These are phyloP conservation scores for Hydropsyche betteni DNA, from an alignment of 2,888 invertebrate genomes.

Conservation along the genomic window DNA sequence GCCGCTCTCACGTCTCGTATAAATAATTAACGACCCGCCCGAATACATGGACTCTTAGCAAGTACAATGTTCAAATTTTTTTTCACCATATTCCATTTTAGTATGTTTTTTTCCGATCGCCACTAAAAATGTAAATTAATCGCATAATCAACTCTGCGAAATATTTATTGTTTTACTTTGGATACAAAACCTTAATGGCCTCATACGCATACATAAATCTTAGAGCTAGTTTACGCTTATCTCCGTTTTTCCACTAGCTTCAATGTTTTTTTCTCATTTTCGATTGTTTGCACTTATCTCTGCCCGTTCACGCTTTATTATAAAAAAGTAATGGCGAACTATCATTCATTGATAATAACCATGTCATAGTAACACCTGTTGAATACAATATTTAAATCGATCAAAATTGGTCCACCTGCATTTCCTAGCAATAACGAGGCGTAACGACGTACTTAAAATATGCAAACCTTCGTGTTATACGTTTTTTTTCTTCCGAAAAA, in stretches of 20 bases:
- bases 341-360: neutral
- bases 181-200: neutral
- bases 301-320: neutral
- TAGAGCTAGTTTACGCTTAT: conserved; percentile 7
- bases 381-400: neutral
- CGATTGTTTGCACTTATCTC: neutral
- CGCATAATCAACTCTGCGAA: conserved; percentile 12
- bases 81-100: neutral
- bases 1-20: neutral
- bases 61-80: neutral
- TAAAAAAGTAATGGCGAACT: neutral
- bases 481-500: neutral
- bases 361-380: conserved; percentile 16
- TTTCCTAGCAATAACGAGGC: neutral
- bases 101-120: neutral
- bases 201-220: conserved; percentile 15
- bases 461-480: neutral
- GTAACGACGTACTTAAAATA: no score
- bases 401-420: neutral
- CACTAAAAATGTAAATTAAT: conserved; percentile 17
- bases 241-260: neutral
- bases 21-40: neutral
- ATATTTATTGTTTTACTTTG: conserved; percentile 12
- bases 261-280: neutral
- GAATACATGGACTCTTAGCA: neutral